phyloP scores from a whole-genome alignment of 1,140 invertebrate species.

The Drosophila ohnishii region DNA sequence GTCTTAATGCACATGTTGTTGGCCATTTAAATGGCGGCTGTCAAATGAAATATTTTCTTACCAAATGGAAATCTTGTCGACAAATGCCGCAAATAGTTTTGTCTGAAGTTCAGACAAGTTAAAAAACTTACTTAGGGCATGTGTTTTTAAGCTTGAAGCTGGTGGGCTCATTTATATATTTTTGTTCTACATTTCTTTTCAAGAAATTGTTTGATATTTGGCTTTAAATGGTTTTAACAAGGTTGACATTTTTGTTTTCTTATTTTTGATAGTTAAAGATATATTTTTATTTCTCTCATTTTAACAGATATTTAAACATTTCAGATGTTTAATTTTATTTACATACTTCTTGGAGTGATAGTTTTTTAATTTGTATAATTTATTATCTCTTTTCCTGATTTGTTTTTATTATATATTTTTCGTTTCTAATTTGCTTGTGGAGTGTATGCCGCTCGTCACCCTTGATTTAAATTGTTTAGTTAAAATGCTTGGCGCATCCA shows the following conservation, averaged over 20 bases:
- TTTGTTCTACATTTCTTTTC: too few relatives aligned
- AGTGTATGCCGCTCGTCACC: constrained; percentile 27
- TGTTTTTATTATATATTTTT: not conserved
- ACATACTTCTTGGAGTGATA: too few relatives aligned
- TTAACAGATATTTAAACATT: not conserved
- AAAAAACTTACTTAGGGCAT: not conserved
- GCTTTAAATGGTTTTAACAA: not conserved
- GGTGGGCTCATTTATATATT: too few relatives aligned
- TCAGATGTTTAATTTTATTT: too few relatives aligned
- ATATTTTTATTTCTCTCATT: not conserved
- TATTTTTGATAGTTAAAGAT: not conserved
- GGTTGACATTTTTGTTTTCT: not conserved
- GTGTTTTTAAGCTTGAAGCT: not conserved
- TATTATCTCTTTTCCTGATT: not conserved
- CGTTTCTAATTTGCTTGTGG: not conserved
- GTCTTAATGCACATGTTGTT: constrained; percentile 54
- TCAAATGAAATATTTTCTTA: constrained; percentile 63
- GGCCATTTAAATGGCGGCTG: constrained; percentile 71
- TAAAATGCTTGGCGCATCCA: constrained; percentile 56
- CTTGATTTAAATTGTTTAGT: constrained; percentile 15
- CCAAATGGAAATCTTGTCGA: constrained; percentile 67
- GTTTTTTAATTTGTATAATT: not conserved
- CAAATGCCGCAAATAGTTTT: constrained; percentile 64
- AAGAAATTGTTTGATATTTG: not conserved
- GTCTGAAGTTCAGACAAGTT: constrained; percentile 5